These are phyloP conservation scores for Dastarcus helophoroides DNA, from an alignment of 2,888 invertebrate species.

Conservation along the genomic window DNA sequence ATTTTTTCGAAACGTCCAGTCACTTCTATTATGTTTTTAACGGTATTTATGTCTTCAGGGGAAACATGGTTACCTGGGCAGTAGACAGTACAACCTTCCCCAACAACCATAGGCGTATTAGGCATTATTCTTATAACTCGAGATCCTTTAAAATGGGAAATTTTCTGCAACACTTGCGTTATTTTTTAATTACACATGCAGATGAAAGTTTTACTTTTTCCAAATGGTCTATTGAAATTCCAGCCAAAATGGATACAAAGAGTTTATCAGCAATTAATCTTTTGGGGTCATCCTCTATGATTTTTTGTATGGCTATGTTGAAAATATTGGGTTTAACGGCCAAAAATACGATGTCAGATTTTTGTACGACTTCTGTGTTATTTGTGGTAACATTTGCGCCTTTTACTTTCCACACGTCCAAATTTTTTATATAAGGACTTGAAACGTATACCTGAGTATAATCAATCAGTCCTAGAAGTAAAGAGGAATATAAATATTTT, in stretches of 20 bases:
- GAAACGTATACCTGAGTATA: slow-evolving; percentile 59
- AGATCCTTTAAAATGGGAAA: slow-evolving; percentile 23
- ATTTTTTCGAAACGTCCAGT: slow-evolving; percentile 59
- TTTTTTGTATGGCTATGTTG: slow-evolving; percentile 40
- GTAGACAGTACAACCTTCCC: slow-evolving; percentile 56
- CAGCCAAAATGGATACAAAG: slow-evolving; percentile 76
- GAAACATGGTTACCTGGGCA: slow-evolving; percentile 44
- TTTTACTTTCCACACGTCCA: slow-evolving; percentile 52
- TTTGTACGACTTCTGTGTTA: slow-evolving; percentile 52
- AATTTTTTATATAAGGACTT: slow-evolving; percentile 55
- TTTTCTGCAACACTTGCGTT: slow-evolving; percentile 9
- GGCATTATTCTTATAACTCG: slow-evolving; percentile 68
- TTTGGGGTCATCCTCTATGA: slow-evolving; percentile 24
- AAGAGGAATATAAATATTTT: too few relatives aligned
- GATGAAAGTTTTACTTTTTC: slow-evolving; percentile 40
- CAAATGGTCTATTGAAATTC: slow-evolving; percentile 52
- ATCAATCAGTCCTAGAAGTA: slow-evolving; percentile 50
- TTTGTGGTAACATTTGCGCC: slow-evolving; percentile 49
- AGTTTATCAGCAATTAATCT: slow-evolving; percentile 42
- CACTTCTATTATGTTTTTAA: slow-evolving; percentile 46
- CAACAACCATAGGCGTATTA: slow-evolving; percentile 73
- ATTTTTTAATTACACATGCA: neutral
- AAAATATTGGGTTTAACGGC: slow-evolving; percentile 81
- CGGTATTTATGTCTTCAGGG: slow-evolving; percentile 42
- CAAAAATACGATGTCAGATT: slow-evolving; percentile 66